Evolutionary conservation across 2,888 invertebrate genomes (phyloP), one percentile per base, ranked within the genome.

Genomic region (Eristalinus sepulchralis): DNA sequence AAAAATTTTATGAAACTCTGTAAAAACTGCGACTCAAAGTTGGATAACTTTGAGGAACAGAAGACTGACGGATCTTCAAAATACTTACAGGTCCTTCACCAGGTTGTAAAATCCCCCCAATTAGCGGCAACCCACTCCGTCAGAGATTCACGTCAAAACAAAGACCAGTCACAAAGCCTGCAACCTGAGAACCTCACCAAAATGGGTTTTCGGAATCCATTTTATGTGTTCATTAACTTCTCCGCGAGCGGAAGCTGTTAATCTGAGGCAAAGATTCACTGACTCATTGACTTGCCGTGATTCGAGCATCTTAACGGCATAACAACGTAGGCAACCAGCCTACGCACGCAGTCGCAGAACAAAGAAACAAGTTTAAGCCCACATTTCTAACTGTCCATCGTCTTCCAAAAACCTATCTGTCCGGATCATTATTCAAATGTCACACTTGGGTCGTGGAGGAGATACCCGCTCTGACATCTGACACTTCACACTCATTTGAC

Each of bases 401-500:
- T 13, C 8, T 53, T 53, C 13, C 53, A n/a, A 31, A 31, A 31
- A 13, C 36, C 13, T 57, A 11, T 27, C 59, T 27, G 24, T 24
- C n/a, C 27, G 27, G n/a, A n/a, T 17, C 31, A 24, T 66, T 64
- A 33, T 33, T 64, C 27, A 39, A 39, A 39, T 60, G 36, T 13
- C 70, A 31, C 31, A 17, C 39, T 47, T 2, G 1, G n/a, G 6
- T 5, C n/a, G 39, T 11, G 11, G 39, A 13, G n/a, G 39, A 39
- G 11, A 13, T n/a, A 13, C 39, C 13, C 39, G 36, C 55, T 20
- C 20, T 53, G 62, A 63, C 62, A 72, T 72, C 72, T 72, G 72
- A 63, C 59, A 60, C 47, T 59, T 55, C 13, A 31, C 57, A 47
- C 71, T 70, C 76, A 67, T 68, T 84, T 84, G 71, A 80, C 76